Conservation (phyloP, 2,797 vertebrate genomes). For the Phataginus tricuspis region DNA sequence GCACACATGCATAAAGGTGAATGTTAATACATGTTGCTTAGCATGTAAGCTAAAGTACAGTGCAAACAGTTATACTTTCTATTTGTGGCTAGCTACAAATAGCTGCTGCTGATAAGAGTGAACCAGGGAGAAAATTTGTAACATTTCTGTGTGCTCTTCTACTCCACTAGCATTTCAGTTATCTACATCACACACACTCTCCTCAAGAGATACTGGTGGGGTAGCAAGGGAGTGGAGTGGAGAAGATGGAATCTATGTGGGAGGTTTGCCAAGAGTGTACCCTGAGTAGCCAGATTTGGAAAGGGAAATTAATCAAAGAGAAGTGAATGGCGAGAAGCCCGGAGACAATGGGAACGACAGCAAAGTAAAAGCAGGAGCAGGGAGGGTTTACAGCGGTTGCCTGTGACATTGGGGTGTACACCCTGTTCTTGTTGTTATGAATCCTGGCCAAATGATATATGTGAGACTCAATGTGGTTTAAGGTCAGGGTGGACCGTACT, state of each 20-base stretch:
- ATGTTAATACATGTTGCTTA: neutral
- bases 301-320: neutral
- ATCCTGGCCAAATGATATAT: too few relatives aligned
- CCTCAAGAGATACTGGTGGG: neutral
- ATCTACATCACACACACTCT: neutral
- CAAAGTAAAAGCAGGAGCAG: neutral
- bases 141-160: neutral
- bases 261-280: neutral
- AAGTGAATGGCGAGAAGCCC: neutral
- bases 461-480: neutral
- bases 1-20: neutral
- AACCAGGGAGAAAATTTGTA: neutral
- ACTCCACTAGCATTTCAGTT: neutral
- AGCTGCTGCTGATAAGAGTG: neutral
- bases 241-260: neutral
- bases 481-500: too few relatives aligned
- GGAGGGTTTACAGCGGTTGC: neutral
- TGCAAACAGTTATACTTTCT: neutral
- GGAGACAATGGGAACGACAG: neutral
- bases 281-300: neutral
- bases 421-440: neutral
- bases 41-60: neutral
- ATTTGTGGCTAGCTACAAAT: too few relatives aligned
- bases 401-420: rapidly evolving
- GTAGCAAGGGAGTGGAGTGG: neutral